Percentiles rank a stretch among this genome's conserved stretches.
phyloP scores from a whole-genome alignment of 2,888 invertebrate genomes.

The Punctoribates punctum region DNA sequence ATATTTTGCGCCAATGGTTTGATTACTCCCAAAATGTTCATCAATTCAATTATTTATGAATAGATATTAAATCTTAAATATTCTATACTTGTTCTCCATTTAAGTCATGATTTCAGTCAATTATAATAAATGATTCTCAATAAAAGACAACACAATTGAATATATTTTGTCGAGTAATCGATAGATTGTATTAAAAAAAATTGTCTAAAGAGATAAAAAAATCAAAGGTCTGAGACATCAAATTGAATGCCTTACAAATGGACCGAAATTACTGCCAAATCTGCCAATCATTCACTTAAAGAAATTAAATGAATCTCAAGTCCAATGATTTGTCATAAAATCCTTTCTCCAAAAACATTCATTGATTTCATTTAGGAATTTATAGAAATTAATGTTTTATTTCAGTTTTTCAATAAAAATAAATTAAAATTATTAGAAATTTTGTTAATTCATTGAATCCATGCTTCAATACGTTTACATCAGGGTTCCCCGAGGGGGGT shows the following conservation, averaged over 20 bases:
- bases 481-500: too few relatives aligned
- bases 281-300: too few relatives aligned
- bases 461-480: too few relatives aligned
- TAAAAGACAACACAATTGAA: neutral
- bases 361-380: too few relatives aligned
- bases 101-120: neutral
- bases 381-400: too few relatives aligned
- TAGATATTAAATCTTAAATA: neutral
- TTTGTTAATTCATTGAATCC: too few relatives aligned
- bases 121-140: neutral
- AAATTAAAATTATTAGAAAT: too few relatives aligned
- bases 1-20: constrained; percentile 25
- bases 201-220: neutral
- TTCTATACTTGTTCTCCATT: neutral
- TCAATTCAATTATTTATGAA: constrained; percentile 23
- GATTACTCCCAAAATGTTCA: constrained; percentile 5
- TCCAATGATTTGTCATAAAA: too few relatives aligned
- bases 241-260: neutral
- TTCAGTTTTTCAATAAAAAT: too few relatives aligned
- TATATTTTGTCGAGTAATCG: neutral
- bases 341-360: too few relatives aligned
- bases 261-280: neutral
- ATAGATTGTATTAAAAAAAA: neutral
- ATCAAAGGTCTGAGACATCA: neutral
- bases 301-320: too few relatives aligned